A percentile compares a stretch with the other conserved stretches of the same genome.
These are phyloP conservation scores for Callorhinus ursinus DNA, from an alignment of 2,113 vertebrate species.

Conservation along the genomic window DNA sequence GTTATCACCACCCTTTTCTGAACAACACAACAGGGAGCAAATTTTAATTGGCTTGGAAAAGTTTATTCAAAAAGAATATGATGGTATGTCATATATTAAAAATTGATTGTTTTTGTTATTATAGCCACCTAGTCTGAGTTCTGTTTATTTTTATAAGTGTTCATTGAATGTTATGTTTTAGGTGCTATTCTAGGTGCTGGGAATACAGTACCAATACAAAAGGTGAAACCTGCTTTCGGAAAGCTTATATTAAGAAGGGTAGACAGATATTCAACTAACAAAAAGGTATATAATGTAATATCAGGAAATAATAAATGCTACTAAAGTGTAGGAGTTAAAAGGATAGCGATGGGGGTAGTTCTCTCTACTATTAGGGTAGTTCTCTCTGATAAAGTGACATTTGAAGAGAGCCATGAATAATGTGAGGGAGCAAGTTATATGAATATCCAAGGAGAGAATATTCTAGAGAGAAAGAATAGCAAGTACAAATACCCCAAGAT, in stretches of 20 bases:
- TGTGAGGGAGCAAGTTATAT: conserved; percentile 6
- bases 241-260: conserved; percentile 16
- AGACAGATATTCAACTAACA: not conserved
- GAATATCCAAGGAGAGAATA: not conserved
- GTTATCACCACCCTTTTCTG: conserved; percentile 91
- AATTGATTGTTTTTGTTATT: conserved; percentile 45
- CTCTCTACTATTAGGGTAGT: not conserved
- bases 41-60: conserved; percentile 95
- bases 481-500: not conserved
- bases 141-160: conserved; percentile 38
- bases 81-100: conserved; percentile 88
- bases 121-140: conserved; percentile 36
- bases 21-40: conserved; percentile 97
- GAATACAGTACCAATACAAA: conserved; percentile 25
- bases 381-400: conserved; percentile 8
- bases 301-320: conserved; percentile 45
- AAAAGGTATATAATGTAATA: not conserved
- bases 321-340: not conserved
- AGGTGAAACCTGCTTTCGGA: conserved; percentile 9
- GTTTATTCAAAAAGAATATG: conserved; percentile 98
- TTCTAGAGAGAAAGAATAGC: conserved; percentile 14
- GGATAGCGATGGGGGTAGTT: not conserved
- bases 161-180: conserved; percentile 48
- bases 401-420: conserved; percentile 31
- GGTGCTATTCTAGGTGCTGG: conserved; percentile 3